A percentile compares a stretch with the other conserved stretches of the same genome.
Conservation (phyloP, 2,797 vertebrate species). For the Siniperca obscura region DNA sequence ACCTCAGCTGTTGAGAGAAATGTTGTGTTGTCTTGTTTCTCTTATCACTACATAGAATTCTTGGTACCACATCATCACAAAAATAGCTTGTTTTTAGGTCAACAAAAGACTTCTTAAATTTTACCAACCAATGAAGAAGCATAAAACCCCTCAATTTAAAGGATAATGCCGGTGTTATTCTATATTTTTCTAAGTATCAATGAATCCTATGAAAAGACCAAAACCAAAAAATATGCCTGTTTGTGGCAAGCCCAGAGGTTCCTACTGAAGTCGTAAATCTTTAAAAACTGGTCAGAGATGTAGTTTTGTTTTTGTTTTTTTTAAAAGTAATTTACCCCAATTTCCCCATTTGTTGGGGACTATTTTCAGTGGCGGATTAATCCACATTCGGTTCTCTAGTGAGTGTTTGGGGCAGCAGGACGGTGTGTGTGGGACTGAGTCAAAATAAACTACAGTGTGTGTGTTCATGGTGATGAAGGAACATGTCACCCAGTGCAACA, state of each 20-base stretch:
- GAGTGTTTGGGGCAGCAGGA: neutral
- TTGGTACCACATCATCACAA: neutral
- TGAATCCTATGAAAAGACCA: no score
- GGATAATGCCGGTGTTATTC: no score
- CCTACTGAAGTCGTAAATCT: neutral
- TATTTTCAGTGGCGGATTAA: neutral
- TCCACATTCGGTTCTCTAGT: neutral
- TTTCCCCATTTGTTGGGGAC: neutral
- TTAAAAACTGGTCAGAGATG: neutral
- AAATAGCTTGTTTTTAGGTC: no score
- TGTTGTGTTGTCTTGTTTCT: no score
- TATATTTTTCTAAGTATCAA: no score
- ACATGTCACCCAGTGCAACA: no score
- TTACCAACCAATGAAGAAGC: no score
- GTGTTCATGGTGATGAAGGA: no score
- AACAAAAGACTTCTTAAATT: no score
- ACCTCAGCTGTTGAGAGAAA: neutral
- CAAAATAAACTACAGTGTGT: no score
- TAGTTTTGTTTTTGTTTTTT: no score
- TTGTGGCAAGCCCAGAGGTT: neutral
- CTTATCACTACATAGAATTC: neutral
- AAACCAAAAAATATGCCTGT: neutral
- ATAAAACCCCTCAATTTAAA: neutral
- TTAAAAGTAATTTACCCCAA: neutral
- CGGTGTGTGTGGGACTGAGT: no score